Evolutionary conservation across 2,113 vertebrate genomes (phyloP).

Genomic region (Microtus oregoni): DNA sequence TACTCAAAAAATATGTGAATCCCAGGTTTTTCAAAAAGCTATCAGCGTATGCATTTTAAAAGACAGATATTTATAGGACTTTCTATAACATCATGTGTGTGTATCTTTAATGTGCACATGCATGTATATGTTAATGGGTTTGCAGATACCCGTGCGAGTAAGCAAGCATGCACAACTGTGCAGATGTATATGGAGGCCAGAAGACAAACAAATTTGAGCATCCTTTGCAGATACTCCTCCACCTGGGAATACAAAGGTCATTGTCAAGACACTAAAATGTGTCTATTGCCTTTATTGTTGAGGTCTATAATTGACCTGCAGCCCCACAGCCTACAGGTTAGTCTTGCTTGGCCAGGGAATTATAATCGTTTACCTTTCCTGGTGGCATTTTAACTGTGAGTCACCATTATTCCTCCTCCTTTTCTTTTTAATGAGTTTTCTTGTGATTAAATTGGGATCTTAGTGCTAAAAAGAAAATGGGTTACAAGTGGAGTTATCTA

Average conservation of each 20-base stretch:
- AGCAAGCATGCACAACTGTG: neutral
- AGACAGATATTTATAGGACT: neutral
- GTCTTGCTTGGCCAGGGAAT: too few species aligned
- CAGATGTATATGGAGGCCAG: accelerated
- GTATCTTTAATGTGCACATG: neutral
- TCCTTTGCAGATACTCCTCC: too few species aligned
- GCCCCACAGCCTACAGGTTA: too few species aligned
- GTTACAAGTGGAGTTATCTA: neutral
- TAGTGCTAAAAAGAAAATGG: neutral
- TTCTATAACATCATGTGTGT: neutral
- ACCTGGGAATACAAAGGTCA: neutral
- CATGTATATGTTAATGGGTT: neutral
- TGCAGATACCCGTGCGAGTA: too few species aligned
- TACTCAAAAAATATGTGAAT: neutral
- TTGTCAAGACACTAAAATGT: too few species aligned
- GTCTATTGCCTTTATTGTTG: neutral
- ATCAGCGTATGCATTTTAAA: neutral
- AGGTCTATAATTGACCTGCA: neutral
- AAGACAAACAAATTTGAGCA: neutral
- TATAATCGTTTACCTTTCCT: accelerated
- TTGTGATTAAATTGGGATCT: neutral
- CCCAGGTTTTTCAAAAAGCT: neutral
- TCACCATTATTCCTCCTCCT: too few species aligned
- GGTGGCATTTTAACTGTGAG: neutral
- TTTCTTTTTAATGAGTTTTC: neutral